Conservation (phyloP, 1,140 invertebrate species). For the Psilanteris sp. region DNA sequence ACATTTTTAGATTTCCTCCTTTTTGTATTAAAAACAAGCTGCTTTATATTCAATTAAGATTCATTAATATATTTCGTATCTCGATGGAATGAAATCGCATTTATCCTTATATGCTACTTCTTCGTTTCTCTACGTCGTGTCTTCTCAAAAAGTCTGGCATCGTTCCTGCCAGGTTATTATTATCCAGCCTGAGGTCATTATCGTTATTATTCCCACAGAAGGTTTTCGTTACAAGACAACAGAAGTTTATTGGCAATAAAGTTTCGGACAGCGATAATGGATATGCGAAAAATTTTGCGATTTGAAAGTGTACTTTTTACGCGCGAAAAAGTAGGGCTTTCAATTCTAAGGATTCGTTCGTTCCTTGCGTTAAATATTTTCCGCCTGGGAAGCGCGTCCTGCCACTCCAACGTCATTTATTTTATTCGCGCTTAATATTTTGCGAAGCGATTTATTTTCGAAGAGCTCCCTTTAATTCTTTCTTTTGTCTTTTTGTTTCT, state of each 20-base stretch:
- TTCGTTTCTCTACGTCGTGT: slow-evolving; percentile 43
- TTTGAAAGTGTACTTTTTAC: slow-evolving; percentile 52
- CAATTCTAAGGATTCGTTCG: slow-evolving; percentile 31
- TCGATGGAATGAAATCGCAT: slow-evolving; percentile 19
- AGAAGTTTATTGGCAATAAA: slow-evolving; percentile 70
- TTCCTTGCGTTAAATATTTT: slow-evolving; percentile 12
- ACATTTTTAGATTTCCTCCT: no score
- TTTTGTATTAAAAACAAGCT: no score
- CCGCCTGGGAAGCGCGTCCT: background rate
- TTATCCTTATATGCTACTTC: slow-evolving; percentile 48
- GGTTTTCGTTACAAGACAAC: slow-evolving; percentile 68
- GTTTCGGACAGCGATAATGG: slow-evolving; percentile 52
- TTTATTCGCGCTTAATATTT: slow-evolving; percentile 36
- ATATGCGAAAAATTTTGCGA: slow-evolving; percentile 56
- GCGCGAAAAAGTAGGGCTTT: slow-evolving; percentile 42
- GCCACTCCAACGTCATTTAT: slow-evolving; percentile 29
- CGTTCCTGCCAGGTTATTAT: slow-evolving; percentile 69
- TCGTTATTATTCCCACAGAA: slow-evolving; percentile 67
- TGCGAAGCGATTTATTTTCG: slow-evolving; percentile 43
- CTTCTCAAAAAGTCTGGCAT: slow-evolving; percentile 60
- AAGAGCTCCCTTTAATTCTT: no score
- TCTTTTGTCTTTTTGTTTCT: no score
- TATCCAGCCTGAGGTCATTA: slow-evolving; percentile 68
- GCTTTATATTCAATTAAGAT: slow-evolving; percentile 36
- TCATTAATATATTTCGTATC: slow-evolving; percentile 27